phyloP scores from a whole-genome alignment of 1,140 invertebrate species.

The Mylabris phalerata region DNA sequence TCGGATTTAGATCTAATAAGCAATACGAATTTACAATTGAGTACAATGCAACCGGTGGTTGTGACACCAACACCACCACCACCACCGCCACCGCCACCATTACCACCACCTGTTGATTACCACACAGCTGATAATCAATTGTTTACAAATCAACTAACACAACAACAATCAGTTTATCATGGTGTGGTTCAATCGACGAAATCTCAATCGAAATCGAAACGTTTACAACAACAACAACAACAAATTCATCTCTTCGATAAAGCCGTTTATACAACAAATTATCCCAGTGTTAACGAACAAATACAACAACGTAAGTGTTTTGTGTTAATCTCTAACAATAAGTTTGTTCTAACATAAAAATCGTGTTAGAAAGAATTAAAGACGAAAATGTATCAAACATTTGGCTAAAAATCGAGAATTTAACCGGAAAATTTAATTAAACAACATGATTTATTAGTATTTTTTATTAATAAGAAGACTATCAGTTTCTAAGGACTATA shows the following conservation, averaged over 20 bases:
- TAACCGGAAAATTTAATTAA: too few relatives aligned
- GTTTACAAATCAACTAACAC: neutral
- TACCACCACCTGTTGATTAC: constrained; percentile 14
- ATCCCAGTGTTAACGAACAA: too few relatives aligned
- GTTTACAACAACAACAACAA: neutral
- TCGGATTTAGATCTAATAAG: constrained; percentile 41
- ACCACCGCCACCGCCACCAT: constrained; percentile 15
- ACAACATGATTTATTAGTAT: too few relatives aligned
- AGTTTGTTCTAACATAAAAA: too few relatives aligned
- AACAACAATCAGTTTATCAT: neutral
- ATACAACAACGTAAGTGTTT: too few relatives aligned
- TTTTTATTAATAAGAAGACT: too few relatives aligned
- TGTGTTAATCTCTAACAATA: too few relatives aligned
- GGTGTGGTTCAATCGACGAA: constrained; percentile 39
- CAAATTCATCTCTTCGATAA: neutral
- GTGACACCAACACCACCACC: neutral
- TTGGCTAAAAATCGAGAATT: too few relatives aligned
- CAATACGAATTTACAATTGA: neutral
- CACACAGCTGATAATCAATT: constrained; percentile 22
- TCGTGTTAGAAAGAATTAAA: too few relatives aligned
- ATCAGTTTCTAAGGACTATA: too few relatives aligned
- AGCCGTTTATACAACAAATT: too few relatives aligned
- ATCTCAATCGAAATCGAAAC: neutral
- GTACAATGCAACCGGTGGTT: neutral
- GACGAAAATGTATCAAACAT: too few relatives aligned